Base-by-base conservation (phyloP, 2,888 invertebrate genomes). In the Lydus trimaculatus region DNA sequence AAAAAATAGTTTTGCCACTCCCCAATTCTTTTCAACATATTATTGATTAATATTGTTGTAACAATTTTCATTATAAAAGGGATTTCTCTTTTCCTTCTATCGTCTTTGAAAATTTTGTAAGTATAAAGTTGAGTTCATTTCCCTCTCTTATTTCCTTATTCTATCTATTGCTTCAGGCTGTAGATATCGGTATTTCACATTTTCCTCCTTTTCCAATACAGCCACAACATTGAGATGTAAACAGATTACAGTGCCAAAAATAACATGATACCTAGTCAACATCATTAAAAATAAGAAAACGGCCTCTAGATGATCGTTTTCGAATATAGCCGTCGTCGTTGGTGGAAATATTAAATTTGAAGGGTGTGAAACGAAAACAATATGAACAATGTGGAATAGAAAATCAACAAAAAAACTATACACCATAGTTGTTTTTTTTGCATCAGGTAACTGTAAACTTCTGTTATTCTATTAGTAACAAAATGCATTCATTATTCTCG, bases 191-290 rank as follows among this genome's bases (percentile, higher is more conserved):
- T 66, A 69, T 73, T 75, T 72, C 72, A n/a, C 72, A 73, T 74
- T 75, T 73, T 72, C 73, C 68, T 69, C 66, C 43, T 64, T 64
- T 66, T 63, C 64, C 66, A 63, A n/a, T 8, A 43, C 0, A 11
- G 36, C 36, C n/a, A 7, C 43, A 43, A 68, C 66, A 71, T 72
- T 68, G 70, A 67, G 72, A 73, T 72, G 72, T 76, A 76, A 76
- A 73, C 76, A 74, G 76, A 76, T 76, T 76, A 76, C 72, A 69
- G 64, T 58, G 70, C 74, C 72, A 73, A 73, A 76, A 75, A 75
- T 76, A 75, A 73, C 76, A 73, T 72, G 74, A 73, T 73, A 73
- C 74, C 71, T 67, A 71, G 74, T 74, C 74, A 75, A 75, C 73
- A 75, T 72, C 73, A 72, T 76, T 73, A 76, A 76, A 76, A 73